Base-by-base conservation (phyloP, 1,140 invertebrate species). In the Diploscapter pachys region DNA sequence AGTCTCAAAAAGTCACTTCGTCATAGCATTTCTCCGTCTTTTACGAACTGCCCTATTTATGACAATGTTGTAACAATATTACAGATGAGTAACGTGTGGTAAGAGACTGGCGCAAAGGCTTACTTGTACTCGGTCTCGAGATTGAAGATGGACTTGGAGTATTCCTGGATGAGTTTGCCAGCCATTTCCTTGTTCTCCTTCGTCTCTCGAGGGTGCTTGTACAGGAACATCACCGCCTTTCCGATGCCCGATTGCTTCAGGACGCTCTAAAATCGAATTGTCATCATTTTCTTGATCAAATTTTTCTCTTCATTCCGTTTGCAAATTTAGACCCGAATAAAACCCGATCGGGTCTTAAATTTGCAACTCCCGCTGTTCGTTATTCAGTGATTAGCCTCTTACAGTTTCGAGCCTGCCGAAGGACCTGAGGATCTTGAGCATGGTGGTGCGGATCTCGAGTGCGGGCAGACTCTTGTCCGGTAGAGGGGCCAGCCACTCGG, bases 161-260 rank as follows among this genome's bases (percentile, higher is more conserved):
- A 85, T 61, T 81, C 79, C 2, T 92, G 95, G 71, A 99, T 98
- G 66, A 99, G 89, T 84, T 92, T 91, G 49, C 93, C 93, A 76
- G 94, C 94, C 64, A 91, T 89, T 83, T 93, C 91, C 85, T 92
- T 92, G 87, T 99, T 99, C 67, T 92, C 90, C 87, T 95, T 95
- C 0, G 92, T 93, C 89, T 99, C 96, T 87, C 93, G 94, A 0
- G 96, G 96, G 88, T 99, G 96, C 86, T 99, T 99, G 86, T 95
- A 98, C 9, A 99, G 89, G 88, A 98, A 98, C 96, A 99, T 99
- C 0, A 99, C 93, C 77, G 96, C 96, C 87, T 84, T 98, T 96
- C 52, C 96, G 93, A 81, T 97, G 93, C 61, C 96, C 93, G 80
- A 84, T 54, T 85, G 82, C 86, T 97, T 98, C 63, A 99, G 87